These are phyloP conservation scores for Camponotus fellah DNA, from an alignment of 2,888 invertebrate genomes.

Conservation along the genomic window DNA sequence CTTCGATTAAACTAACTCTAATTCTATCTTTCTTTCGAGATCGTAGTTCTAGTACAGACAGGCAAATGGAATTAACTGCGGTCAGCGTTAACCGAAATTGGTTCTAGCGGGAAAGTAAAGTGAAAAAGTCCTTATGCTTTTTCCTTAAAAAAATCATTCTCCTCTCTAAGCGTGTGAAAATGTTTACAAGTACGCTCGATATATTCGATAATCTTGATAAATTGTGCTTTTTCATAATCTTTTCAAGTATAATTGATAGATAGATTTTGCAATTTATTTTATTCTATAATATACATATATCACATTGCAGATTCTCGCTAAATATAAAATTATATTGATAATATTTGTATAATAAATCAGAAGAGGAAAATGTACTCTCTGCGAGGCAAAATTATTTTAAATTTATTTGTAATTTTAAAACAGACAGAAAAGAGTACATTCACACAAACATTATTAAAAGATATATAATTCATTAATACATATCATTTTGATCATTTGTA, in stretches of 20 bases:
- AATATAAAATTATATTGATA: slow-evolving; percentile 17
- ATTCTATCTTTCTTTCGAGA: slow-evolving; percentile 36
- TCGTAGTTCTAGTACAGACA: slow-evolving; percentile 43
- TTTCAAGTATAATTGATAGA: slow-evolving; percentile 20
- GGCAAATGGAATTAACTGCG: slow-evolving; percentile 45
- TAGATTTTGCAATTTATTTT: slow-evolving; percentile 27
- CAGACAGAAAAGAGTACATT: not conserved
- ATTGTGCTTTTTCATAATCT: slow-evolving; percentile 35
- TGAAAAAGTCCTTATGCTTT: not conserved
- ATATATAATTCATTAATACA: not conserved
- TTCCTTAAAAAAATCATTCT: slow-evolving; percentile 29
- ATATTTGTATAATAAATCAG: slow-evolving; percentile 18
- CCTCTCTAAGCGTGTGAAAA: slow-evolving; percentile 7
- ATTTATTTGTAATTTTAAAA: slow-evolving; percentile 13
- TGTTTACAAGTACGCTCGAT: slow-evolving; percentile 18
- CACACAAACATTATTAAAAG: not conserved
- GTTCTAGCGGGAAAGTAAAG: slow-evolving; percentile 24
- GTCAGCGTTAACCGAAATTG: slow-evolving; percentile 46
- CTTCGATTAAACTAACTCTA: slow-evolving; percentile 44
- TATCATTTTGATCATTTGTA: slow-evolving; percentile 9
- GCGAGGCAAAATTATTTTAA: not conserved
- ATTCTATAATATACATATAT: not conserved
- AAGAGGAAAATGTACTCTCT: slow-evolving; percentile 1
- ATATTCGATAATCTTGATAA: slow-evolving; percentile 27
- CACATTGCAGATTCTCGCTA: not conserved